Evolutionary conservation across 2,113 vertebrate species (phyloP).

Genomic region (Malurus alboscapulatus): DNA sequence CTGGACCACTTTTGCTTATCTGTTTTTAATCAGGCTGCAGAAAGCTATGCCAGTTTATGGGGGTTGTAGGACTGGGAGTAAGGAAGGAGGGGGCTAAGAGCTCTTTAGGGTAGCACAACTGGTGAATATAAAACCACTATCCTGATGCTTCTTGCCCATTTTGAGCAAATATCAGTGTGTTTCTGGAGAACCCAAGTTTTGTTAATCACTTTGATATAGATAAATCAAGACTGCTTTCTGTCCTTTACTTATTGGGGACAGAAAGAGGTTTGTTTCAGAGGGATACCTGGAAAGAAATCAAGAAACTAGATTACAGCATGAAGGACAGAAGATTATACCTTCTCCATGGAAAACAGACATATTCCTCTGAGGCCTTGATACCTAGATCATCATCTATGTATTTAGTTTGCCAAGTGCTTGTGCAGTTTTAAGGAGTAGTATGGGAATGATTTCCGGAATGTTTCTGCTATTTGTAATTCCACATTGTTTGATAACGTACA

Average conservation of each 20-base stretch:
- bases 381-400: not conserved
- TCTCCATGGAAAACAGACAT: not conserved
- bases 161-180: not conserved
- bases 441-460: not conserved
- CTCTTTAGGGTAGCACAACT: not conserved
- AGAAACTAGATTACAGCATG: not conserved
- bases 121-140: not conserved
- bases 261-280: not conserved
- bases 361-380: not conserved
- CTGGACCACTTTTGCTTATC: not conserved
- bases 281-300: not conserved
- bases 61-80: not conserved
- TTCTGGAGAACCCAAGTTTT: not conserved
- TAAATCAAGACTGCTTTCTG: not conserved
- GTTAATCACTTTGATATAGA: not conserved
- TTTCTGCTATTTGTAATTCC: not conserved
- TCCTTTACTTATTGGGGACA: not conserved
- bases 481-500: not conserved
- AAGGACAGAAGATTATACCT: not conserved
- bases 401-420: constrained; percentile 18
- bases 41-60: not conserved
- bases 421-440: not conserved
- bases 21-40: not conserved
- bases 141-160: not conserved
- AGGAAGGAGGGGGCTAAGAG: not conserved